These are phyloP conservation scores for Eidolon dupreanum DNA, from an alignment of 2,797 vertebrate species.

Conservation along the genomic window DNA sequence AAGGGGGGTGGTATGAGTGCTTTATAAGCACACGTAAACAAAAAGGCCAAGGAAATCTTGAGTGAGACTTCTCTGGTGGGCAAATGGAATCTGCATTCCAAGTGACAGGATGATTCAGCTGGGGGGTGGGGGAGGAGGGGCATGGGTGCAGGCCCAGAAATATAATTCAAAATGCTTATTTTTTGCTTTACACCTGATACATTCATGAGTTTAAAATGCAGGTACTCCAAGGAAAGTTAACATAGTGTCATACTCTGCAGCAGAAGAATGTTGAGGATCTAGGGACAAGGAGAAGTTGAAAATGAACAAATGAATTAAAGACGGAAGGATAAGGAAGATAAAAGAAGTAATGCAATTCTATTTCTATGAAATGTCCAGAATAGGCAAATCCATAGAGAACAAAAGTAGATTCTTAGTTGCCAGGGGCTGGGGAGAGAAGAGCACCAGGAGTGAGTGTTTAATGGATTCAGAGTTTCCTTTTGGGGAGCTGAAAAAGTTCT, in stretches of 20 bases:
- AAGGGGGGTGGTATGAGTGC: fast-evolving
- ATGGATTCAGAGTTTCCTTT: not conserved
- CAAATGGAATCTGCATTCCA: not conserved
- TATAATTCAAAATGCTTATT: not conserved
- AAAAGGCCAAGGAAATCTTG: not conserved
- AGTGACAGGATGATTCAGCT: not conserved
- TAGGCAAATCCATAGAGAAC: not conserved
- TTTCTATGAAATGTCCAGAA: not conserved
- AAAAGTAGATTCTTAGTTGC: not conserved
- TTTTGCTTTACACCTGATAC: not conserved
- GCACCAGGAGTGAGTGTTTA: not conserved
- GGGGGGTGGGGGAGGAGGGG: not conserved
- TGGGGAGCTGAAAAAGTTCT: not conserved
- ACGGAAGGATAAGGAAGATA: not conserved
- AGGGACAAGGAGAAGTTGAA: not conserved
- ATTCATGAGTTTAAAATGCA: not conserved
- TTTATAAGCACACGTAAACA: not conserved
- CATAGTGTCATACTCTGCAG: not conserved
- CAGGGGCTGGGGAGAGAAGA: not conserved
- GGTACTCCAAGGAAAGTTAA: not conserved
- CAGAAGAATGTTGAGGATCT: not conserved
- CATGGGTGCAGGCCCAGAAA: not conserved
- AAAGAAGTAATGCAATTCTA: not conserved
- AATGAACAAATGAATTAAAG: not conserved
- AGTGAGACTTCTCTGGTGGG: not conserved